Percentiles rank a stretch among this genome's conserved stretches.
Conservation (phyloP, 2,888 invertebrate species). For the Nycteola revayana region DNA sequence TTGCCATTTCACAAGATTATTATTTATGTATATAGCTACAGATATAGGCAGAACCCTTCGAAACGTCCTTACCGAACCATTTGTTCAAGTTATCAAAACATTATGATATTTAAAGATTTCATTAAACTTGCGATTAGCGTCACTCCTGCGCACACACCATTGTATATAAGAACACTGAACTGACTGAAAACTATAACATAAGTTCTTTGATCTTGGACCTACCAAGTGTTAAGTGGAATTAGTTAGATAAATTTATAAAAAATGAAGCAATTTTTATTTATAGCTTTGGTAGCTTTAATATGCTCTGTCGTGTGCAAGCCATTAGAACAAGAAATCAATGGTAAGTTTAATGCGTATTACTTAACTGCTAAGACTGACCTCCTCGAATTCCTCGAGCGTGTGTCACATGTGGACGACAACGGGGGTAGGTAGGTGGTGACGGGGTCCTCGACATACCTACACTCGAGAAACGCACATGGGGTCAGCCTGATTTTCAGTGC, state of each 20-base stretch:
- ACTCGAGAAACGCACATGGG: no score
- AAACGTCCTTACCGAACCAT: constrained; percentile 26
- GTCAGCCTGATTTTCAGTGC: no score
- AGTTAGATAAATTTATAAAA: constrained; percentile 8
- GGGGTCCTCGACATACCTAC: no score
- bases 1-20: no score
- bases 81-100: constrained; percentile 29
- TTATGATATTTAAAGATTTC: constrained; percentile 38
- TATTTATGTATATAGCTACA: no score
- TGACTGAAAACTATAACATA: not conserved
- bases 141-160: constrained; percentile 13
- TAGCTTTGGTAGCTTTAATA: constrained; percentile 35
- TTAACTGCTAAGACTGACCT: no score
- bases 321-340: constrained; percentile 32
- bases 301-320: constrained; percentile 42
- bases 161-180: not conserved
- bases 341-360: constrained; percentile 34
- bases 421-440: no score
- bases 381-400: no score
- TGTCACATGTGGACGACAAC: no score
- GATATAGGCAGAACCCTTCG: constrained; percentile 21
- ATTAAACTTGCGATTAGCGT: constrained; percentile 40
- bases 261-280: constrained; percentile 31
- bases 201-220: constrained; percentile 1
- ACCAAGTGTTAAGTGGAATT: not conserved